Percentiles rank a stretch among this genome's conserved stretches.
Conservation (phyloP, 2,888 invertebrate genomes). For the Portevinia maculata region DNA sequence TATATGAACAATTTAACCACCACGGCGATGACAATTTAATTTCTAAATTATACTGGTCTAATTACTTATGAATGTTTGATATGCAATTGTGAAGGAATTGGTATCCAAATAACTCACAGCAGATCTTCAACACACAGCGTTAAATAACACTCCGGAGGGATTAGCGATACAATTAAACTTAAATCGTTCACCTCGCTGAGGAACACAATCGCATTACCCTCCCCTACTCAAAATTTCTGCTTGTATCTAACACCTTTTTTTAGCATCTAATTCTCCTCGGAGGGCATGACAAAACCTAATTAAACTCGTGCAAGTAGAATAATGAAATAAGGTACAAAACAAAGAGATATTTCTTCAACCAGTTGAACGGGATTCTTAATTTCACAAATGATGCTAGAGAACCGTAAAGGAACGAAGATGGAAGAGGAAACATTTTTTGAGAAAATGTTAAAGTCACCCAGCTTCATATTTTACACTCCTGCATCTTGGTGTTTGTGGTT, state of each 20-base stretch:
- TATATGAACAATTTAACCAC: too few species aligned
- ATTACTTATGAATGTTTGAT: too few species aligned
- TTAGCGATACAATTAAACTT: too few species aligned
- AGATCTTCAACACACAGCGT: too few species aligned
- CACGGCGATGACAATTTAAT: too few species aligned
- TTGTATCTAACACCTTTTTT: conserved; percentile 41
- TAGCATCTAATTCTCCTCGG: conserved; percentile 20
- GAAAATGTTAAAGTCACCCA: conserved; percentile 36
- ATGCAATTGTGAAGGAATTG: too few species aligned
- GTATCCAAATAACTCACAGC: too few species aligned
- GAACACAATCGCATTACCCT: conserved; percentile 35
- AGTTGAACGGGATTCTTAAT: conserved; percentile 63
- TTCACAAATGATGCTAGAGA: conserved; percentile 49
- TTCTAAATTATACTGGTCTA: too few species aligned
- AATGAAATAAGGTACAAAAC: conserved; percentile 62
- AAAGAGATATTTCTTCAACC: conserved; percentile 63
- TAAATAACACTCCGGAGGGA: conserved; percentile 1
- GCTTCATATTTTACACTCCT: conserved; percentile 41
- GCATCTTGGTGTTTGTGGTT: conserved; percentile 51
- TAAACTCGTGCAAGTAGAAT: conserved; percentile 57
- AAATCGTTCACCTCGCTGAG: conserved; percentile 14
- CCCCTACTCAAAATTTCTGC: conserved; percentile 47
- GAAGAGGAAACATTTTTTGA: conserved; percentile 1
- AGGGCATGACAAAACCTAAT: conserved; percentile 51
- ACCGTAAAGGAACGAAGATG: conserved; percentile 3